These are phyloP conservation scores for Chaenodraco wilsoni DNA, from an alignment of 2,797 vertebrate species.

Conservation along the genomic window DNA sequence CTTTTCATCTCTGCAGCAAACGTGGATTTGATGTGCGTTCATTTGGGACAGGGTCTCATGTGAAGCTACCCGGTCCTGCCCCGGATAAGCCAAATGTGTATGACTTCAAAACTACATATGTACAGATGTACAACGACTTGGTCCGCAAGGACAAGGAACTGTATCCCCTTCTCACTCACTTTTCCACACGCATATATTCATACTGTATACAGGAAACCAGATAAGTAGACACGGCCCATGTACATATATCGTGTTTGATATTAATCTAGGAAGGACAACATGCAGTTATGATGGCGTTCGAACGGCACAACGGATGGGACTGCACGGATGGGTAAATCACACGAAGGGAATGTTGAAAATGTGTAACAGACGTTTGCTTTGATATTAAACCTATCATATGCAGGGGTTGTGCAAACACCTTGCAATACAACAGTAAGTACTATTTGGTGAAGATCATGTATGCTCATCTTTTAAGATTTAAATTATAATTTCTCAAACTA, in stretches of 20 bases:
- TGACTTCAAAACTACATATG: slow-evolving; percentile 99
- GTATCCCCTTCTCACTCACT: slow-evolving; percentile 89
- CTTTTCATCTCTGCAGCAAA: slow-evolving; percentile 87
- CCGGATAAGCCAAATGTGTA: slow-evolving; percentile 99
- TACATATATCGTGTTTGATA: slow-evolving; percentile 1
- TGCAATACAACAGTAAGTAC: slow-evolving; percentile 45
- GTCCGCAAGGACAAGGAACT: slow-evolving; percentile 99
- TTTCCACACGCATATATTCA: slow-evolving; percentile 26
- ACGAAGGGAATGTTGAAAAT: slow-evolving; percentile 27
- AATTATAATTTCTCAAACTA: background rate
- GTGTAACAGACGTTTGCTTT: slow-evolving; percentile 18
- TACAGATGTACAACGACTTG: slow-evolving; percentile 99
- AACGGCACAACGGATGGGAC: slow-evolving; percentile 29
- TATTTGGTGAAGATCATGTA: slow-evolving; percentile 27
- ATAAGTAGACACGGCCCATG: slow-evolving; percentile 32
- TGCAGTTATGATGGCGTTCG: slow-evolving; percentile 25
- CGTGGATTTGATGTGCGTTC: slow-evolving; percentile 96
- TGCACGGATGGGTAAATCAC: slow-evolving; percentile 44
- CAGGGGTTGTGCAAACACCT: background rate
- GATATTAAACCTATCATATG: slow-evolving; percentile 24
- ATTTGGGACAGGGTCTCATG: slow-evolving; percentile 96
- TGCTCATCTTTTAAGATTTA: background rate
- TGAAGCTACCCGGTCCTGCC: slow-evolving; percentile 97
- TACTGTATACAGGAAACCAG: slow-evolving; percentile 18
- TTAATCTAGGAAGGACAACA: slow-evolving; percentile 10